A percentile compares a stretch with the other conserved stretches of the same genome.
Evolutionary conservation across 2,888 invertebrate genomes (phyloP).

Genomic region (Coelopa pilipes): DNA sequence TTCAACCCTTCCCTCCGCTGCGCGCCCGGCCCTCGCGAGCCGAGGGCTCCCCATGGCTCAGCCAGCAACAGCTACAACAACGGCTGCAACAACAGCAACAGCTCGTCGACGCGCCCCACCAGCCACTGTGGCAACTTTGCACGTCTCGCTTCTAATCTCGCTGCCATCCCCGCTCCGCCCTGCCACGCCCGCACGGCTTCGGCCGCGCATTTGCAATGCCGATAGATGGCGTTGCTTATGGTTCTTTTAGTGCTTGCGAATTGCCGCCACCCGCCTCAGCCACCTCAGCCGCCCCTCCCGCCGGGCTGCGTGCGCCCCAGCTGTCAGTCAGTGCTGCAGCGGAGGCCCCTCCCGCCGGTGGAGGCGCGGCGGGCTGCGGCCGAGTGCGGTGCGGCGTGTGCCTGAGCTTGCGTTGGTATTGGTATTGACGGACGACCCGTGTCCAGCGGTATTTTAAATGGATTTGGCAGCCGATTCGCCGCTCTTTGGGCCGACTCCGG

Average conservation of each 20-base stretch:
- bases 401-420: conserved; percentile 22
- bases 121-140: conserved; percentile 29
- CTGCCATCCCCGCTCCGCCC: background rate
- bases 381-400: conserved; percentile 39
- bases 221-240: conserved; percentile 36
- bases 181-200: background rate
- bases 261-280: conserved; percentile 36
- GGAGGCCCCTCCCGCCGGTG: background rate
- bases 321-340: conserved; percentile 7
- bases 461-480: conserved; percentile 58
- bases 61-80: conserved; percentile 21
- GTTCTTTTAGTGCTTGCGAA: conserved; percentile 37
- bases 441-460: conserved; percentile 48
- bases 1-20: conserved; percentile 37
- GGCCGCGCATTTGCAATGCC: conserved; percentile 14
- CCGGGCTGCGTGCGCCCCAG: conserved; percentile 23
- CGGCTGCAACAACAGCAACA: conserved; percentile 15
- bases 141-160: conserved; percentile 31
- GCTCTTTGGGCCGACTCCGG: conserved; percentile 52
- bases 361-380: background rate
- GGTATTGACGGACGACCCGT: conserved; percentile 17
- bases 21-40: background rate
- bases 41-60: conserved; percentile 24
- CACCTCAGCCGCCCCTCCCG: background rate
- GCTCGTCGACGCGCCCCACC: conserved; percentile 3